Evolutionary conservation across 2,797 vertebrate genomes (phyloP), one percentile per base, ranked within the genome.

Genomic region (Muscicapa striata): DNA sequence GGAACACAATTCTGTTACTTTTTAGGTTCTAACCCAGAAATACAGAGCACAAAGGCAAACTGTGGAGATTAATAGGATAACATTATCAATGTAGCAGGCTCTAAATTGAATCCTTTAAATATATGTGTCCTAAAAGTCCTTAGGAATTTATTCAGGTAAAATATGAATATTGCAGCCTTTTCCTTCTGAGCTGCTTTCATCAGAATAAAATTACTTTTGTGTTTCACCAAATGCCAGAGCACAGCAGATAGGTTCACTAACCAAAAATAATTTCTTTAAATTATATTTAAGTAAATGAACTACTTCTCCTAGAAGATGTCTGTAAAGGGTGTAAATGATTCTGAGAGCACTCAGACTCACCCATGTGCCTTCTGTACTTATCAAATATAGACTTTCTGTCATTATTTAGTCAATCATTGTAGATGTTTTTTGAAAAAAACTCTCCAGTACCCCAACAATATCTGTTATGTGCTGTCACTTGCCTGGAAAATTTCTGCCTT

Each of bases 181-280:
- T 67, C 40, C 80, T 59, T 84, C 36, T 32, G 24, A 82, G 51
- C 36, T 68, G 34, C 41, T 90, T 81, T 94, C 77, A 68, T 87
- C 77, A 72, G 64, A 92, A 84, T 84, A 62, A 92, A 95, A 72
- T 90, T 70, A 59, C 64, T 96, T 84, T 40, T 86, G 75, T 95
- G 90, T 59, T 78, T 86, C 66, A 61, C 32, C 89, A 83, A 73
- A 73, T 87, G 41, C 38, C 66, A 67, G 52, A 78, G 77, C 66
- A 89, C 79, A 77, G 58, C 34, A 76, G 58, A 72, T 34, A 58
- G 36, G 23, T 73, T 94, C 84, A 64, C 41, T 79, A 30, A 67
- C 5, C 55, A 51, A 81, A 70, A 26, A 34, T 66, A 69, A 63
- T 84, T 80, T 81, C 36, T 54, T 76, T 46, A 82, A 83, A 86